Conservation (phyloP, 30 jellyfish, hydroid and myxozoan species). For the Nemopilema nomurai region DNA sequence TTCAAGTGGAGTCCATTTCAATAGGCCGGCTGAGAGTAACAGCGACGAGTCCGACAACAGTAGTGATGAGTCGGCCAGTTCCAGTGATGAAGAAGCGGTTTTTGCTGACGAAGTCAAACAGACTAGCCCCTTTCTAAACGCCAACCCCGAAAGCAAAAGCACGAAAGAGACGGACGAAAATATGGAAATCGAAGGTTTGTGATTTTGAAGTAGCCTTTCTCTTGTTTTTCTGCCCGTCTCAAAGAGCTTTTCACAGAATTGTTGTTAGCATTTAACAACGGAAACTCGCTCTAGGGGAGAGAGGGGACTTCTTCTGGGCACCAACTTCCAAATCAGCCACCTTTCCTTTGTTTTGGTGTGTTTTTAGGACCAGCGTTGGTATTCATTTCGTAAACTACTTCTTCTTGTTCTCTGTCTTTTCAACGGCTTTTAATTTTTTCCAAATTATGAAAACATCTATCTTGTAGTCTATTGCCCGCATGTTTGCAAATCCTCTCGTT, state of each 20-base stretch:
- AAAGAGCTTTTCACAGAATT: not conserved
- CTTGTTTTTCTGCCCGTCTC: not conserved
- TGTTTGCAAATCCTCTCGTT: not conserved
- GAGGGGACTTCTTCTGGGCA: no score
- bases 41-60: slow-evolving; percentile 60
- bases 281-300: no score
- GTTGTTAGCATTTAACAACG: no score
- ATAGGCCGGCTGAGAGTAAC: slow-evolving; percentile 55
- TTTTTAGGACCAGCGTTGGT: no score
- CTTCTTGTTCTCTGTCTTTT: no score
- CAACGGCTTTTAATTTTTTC: no score
- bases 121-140: not conserved
- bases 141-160: not conserved
- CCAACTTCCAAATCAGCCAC: no score
- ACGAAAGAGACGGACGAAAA: slow-evolving; percentile 41
- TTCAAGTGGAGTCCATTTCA: not conserved
- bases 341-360: no score
- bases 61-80: slow-evolving; percentile 53
- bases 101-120: slow-evolving; percentile 46
- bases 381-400: no score
- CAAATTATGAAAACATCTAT: no score
- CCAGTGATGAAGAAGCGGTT: slow-evolving; percentile 70
- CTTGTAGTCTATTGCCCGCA: no score
- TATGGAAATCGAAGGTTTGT: slow-evolving; percentile 74
- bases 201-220: not conserved